Percentiles rank a stretch among this genome's conserved stretches.
phyloP scores from a whole-genome alignment of 2,888 invertebrate species.

The Dyspetes luteomarginatus region DNA sequence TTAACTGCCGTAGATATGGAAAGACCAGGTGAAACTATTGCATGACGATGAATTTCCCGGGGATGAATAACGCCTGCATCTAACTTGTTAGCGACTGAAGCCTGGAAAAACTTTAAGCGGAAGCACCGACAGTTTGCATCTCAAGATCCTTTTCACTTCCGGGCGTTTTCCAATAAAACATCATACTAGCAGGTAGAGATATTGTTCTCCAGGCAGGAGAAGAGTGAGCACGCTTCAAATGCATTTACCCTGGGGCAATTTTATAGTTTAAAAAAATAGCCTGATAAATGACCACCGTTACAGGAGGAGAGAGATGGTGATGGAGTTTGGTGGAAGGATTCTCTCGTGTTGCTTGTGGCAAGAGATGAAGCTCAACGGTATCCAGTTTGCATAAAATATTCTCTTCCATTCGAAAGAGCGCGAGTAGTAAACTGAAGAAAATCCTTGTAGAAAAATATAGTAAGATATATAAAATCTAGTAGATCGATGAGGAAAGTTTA shows the following conservation, averaged over 20 bases:
- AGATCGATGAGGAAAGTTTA: conserved; percentile 31
- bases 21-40: neutral
- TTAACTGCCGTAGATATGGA: neutral
- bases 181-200: neutral
- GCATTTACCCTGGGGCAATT: conserved; percentile 36
- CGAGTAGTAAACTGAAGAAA: conserved; percentile 42
- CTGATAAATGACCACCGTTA: conserved; percentile 21
- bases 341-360: conserved; percentile 60
- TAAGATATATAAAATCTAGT: conserved; percentile 11
- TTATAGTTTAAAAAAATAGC: conserved; percentile 38
- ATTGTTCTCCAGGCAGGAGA: neutral
- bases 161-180: neutral
- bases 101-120: neutral
- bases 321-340: neutral
- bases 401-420: conserved; percentile 66
- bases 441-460: conserved; percentile 25
- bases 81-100: neutral
- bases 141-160: neutral
- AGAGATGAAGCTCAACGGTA: conserved; percentile 45
- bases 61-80: neutral
- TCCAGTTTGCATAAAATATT: conserved; percentile 76
- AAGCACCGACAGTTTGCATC: neutral
- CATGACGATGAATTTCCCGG: neutral
- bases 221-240: conserved; percentile 26
- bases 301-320: conserved; percentile 3